Base-by-base conservation (phyloP, 2,888 invertebrate species). In the Eupelmus urozonus region DNA sequence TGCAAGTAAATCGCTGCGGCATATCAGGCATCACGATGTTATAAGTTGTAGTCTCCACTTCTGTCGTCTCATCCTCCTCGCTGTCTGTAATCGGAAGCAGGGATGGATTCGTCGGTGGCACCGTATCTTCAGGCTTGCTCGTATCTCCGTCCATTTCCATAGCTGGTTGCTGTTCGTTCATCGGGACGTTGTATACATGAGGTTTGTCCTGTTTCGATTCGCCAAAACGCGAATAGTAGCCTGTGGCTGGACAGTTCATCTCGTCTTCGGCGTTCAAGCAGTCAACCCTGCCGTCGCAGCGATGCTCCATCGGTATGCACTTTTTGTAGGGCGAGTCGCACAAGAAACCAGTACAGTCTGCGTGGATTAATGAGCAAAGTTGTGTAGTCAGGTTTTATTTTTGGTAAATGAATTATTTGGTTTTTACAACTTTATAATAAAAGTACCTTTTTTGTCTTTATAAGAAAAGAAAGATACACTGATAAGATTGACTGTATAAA, bases 231-330 rank as follows among this genome's bases (percentile, higher is more conserved):
- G 60, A 34, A 20, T 80, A 80, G 23, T 80, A 76, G 3, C 65
- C 73, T 5, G 1, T 13, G 13, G 27, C 16, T 0, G 72, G 88
- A 86, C 96, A 96, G 86, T 95, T 93, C 67, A 92, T 85, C 91
- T 96, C 96, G 86, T 96, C 96, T 90, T 96, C 96, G 25, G 92
- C 92, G 80, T 92, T 89, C 20, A 90, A 90, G 86, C 96, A 96
- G 82, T 96, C 94, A 0, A 90, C 83, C 62, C 86, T 88, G 25
- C 92, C 92, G 88, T 96, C 93, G 85, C 96, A 96, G 18, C 92
- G 92, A 81, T 92, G 91, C 49, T 90, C 85, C 5, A 88, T 83
- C 0, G 93, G 90, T 73, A 96, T 89, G 85, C 96, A 96, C 86
- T 92, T 93, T 11, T 91, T 91, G 49, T 93, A 92, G 45, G 94